These are phyloP conservation scores for Ancistrus triradiatus DNA, from an alignment of 2,113 vertebrate species.

Conservation along the genomic window DNA sequence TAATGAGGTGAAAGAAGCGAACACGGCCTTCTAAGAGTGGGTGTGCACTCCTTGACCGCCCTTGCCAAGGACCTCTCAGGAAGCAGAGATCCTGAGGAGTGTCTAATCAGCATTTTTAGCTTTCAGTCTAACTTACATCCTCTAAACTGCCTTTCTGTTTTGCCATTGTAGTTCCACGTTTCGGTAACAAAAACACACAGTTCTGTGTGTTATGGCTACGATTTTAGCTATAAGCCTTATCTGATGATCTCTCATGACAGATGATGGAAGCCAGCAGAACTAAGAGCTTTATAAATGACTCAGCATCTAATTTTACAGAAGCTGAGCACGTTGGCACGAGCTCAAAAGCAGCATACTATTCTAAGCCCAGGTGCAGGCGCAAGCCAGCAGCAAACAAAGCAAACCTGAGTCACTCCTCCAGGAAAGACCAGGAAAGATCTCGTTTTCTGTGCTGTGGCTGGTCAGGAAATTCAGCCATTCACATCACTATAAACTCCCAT, in stretches of 20 bases:
- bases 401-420: constrained; percentile 49
- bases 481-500: constrained; percentile 72
- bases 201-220: constrained; percentile 28
- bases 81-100: constrained; percentile 58
- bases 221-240: constrained; percentile 29
- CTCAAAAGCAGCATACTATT: constrained; percentile 36
- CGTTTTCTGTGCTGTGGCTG: constrained; percentile 59
- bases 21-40: constrained; percentile 33
- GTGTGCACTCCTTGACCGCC: constrained; percentile 61
- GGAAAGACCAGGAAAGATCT: constrained; percentile 68
- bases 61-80: constrained; percentile 58
- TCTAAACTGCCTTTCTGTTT: constrained; percentile 39
- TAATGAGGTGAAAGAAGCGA: constrained; percentile 63
- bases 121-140: constrained; percentile 47
- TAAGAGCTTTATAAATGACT: constrained; percentile 44
- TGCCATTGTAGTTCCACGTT: constrained; percentile 35
- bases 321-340: constrained; percentile 32
- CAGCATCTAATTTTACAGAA: constrained; percentile 46
- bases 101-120: constrained; percentile 58
- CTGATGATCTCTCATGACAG: constrained; percentile 33
- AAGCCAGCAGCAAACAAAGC: constrained; percentile 46
- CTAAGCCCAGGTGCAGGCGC: constrained; percentile 51
- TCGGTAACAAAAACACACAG: constrained; percentile 20
- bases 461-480: constrained; percentile 45
- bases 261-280: constrained; percentile 32